Evolutionary conservation across 35 echinoderm and acorn worm genomes (phyloP), one percentile per base, ranked within the genome.

Genomic region (Nesometra sesokonis): DNA sequence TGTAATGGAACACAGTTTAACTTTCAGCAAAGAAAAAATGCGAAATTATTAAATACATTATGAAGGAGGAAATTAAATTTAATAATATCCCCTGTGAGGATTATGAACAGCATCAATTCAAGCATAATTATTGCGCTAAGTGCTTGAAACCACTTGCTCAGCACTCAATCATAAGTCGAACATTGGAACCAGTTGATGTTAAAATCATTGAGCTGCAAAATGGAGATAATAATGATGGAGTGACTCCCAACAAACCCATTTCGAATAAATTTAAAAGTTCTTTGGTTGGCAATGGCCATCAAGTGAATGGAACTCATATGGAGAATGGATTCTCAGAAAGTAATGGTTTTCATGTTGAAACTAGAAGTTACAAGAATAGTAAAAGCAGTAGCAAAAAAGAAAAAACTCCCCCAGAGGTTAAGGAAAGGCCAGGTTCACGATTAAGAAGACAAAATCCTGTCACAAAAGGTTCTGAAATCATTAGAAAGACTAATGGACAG

Each of bases 61-160:
- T 83, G 81, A 83, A 83, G 81, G 34, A 83, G 27, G 81, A 83
- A 83, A 9, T 37, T 30, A 83, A 83, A 23, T 19, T 83, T 38
- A 38, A 37, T 5, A 83, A 83, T n/a, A 83, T 37, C 8, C 3
- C 32, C 35, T 83, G 32, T 27, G 17, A 83, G 0, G 34, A 83
- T 13, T 83, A 37, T 30, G 35, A 38, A 83, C 81, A 35, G 15
- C 81, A 83, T 29, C 32, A 83, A 38, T 83, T 83, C 38, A 83
- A 83, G 36, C 34, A 38, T 23, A 83, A 39, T 8, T 38, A 83
- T 35, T 83, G 81, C 37, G 81, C 81, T 11, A 35, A 83, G 30
- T 83, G 81, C 37, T 83, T 83, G 3, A 83, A 39, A 83, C n/a
- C 81, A 37, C 81, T 36, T 5, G 34, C 81, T 7, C 34, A 83